Evolutionary conservation across 2,797 vertebrate genomes (phyloP).

Genomic region (Heliangelus exortis): DNA sequence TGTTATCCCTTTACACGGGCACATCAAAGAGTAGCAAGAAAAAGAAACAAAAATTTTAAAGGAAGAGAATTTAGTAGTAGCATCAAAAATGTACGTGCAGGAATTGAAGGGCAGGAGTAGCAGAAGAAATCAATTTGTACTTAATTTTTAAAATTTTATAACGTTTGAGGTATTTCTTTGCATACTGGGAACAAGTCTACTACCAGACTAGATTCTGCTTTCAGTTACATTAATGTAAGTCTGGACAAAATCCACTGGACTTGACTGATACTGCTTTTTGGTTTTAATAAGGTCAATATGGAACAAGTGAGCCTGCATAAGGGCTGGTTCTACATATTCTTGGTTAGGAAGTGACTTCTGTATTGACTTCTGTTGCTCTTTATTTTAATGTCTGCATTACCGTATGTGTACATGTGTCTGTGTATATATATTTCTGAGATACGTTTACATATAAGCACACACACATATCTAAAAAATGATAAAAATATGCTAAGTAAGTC

Average conservation of each 20-base stretch:
- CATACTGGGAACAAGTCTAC: not conserved
- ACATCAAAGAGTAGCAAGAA: not conserved
- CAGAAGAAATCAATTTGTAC: not conserved
- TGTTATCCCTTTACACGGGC: not conserved
- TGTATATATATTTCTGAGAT: not conserved
- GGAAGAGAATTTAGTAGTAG: not conserved
- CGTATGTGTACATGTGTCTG: not conserved
- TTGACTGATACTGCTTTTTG: not conserved
- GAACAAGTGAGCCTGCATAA: not conserved
- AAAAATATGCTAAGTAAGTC: not conserved
- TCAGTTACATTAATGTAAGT: not conserved
- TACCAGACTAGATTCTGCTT: not conserved
- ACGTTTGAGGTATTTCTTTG: not conserved
- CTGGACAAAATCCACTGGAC: not conserved
- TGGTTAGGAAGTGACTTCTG: not conserved
- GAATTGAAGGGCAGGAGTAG: not conserved
- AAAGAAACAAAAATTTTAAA: not conserved
- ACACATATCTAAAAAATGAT: not conserved
- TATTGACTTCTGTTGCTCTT: not conserved
- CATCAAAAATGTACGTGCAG: not conserved
- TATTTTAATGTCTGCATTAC: not conserved
- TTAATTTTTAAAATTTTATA: not conserved
- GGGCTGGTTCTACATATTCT: not conserved
- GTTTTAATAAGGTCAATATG: not conserved
- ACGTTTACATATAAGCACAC: not conserved